Percentiles rank a stretch among this genome's conserved stretches.
These are phyloP conservation scores for Dipus sagitta DNA, from an alignment of 2,797 vertebrate genomes.

Conservation along the genomic window DNA sequence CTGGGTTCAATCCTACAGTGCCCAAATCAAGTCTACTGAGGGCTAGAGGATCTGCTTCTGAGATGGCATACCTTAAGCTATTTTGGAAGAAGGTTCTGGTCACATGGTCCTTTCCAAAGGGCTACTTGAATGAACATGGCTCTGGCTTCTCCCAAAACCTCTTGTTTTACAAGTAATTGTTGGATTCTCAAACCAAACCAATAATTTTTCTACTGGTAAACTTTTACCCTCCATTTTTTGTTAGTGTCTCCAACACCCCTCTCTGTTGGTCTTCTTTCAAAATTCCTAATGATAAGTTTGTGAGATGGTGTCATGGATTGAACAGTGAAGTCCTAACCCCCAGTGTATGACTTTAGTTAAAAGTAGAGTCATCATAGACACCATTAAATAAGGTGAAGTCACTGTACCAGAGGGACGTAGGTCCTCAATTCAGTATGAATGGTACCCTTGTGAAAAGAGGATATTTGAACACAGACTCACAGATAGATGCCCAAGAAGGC, in stretches of 20 bases:
- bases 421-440: background rate
- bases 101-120: background rate
- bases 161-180: conserved; percentile 6
- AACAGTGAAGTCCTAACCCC: background rate
- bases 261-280: background rate
- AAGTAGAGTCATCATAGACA: background rate
- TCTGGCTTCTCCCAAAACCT: background rate
- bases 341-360: background rate
- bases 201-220: conserved; percentile 6
- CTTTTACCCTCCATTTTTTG: background rate
- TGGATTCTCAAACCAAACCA: conserved; percentile 47
- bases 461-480: background rate
- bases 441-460: background rate
- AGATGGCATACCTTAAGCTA: background rate
- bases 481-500: background rate
- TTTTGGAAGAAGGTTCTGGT: background rate
- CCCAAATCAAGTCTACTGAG: background rate
- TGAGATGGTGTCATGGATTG: background rate
- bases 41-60: background rate
- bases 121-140: background rate
- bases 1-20: too few relatives aligned
- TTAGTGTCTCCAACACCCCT: background rate
- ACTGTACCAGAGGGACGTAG: background rate
- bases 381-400: background rate
- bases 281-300: background rate